phyloP scores from a whole-genome alignment of 2,888 invertebrate genomes.

The Stenchaetothrips biformis region DNA sequence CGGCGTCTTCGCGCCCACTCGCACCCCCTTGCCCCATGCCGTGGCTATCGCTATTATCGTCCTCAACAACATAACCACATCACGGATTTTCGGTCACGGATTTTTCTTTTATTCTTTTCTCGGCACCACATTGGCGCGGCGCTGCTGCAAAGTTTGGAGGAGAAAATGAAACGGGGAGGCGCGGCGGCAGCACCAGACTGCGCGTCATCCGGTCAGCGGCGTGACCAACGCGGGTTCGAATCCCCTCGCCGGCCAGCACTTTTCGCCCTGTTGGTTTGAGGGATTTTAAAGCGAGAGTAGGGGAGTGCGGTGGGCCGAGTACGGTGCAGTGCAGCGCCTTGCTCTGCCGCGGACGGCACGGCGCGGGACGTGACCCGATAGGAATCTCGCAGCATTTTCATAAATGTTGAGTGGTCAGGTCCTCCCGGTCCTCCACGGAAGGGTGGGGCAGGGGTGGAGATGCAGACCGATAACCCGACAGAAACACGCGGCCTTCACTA shows the following conservation, averaged over 20 bases:
- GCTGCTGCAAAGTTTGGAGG: background rate
- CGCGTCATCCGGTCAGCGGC: too few species aligned
- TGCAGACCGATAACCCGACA: slow-evolving; percentile 5
- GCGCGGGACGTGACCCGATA: slow-evolving; percentile 15
- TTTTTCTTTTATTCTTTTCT: too few species aligned
- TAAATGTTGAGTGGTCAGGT: slow-evolving; percentile 24
- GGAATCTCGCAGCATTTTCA: slow-evolving; percentile 21
- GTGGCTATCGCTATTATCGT: background rate
- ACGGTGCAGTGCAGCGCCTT: background rate
- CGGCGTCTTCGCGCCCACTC: background rate
- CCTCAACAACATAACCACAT: slow-evolving; percentile 7
- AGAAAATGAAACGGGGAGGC: background rate
- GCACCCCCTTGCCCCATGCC: background rate
- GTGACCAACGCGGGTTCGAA: too few species aligned
- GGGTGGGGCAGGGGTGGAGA: slow-evolving; percentile 1
- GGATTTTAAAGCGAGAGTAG: background rate
- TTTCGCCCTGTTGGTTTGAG: background rate
- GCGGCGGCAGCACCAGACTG: background rate
- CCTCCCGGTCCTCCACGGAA: slow-evolving; percentile 22
- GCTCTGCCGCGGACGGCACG: background rate
- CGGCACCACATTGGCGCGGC: too few species aligned
- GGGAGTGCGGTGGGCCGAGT: background rate
- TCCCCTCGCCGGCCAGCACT: too few species aligned
- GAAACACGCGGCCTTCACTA: slow-evolving; percentile 20
- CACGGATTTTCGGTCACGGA: slow-evolving; percentile 5